Evolutionary conservation across 2,797 vertebrate genomes (phyloP), one percentile per base, ranked within the genome.

Genomic region (Chaetodon trifasciatus): DNA sequence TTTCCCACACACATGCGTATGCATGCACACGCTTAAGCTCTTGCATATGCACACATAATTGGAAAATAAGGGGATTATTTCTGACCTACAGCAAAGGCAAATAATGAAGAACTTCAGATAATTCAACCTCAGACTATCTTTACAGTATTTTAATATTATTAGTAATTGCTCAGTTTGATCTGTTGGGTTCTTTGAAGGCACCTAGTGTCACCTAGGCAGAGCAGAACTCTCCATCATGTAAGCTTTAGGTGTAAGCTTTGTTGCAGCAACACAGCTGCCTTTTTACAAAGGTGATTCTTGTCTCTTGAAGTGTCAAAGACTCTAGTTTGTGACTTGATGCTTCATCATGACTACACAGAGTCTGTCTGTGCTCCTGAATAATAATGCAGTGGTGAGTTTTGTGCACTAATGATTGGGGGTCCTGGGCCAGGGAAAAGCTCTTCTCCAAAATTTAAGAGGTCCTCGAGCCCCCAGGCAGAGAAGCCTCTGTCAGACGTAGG

Each of bases 401-500:
- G 83, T 88, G 89, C 86, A 84, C 89, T 85, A 85, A 69, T 67
- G 81, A 67, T 86, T 6, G 24, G 70, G 79, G 73, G 81, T 88
- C 76, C 85, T 72, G 81, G 81, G 83, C 91, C 92, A 55, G 85
- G 90, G 88, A 86, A 91, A 91, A 79, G 66, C 87, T 92, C 90
- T 88, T 82, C 71, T 91, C 87, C 86, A 90, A 79, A 93, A 83
- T 78, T 39, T 85, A 62, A 86, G 84, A 75, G 67, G 86, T 92
- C 88, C 88, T 83, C 15, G 87, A 90, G 82, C 84, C 85, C 92
- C 92, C 81, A 83, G 91, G 91, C 86, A 58, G 88, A 90, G 78
- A 89, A 93, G 91, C 94, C 93, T 94, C 91, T 89, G 92, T 97
- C 96, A 97, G 89, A 97, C 97, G 9, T 97, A 97, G 21, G 97